Conservation (phyloP, 2,797 vertebrate species). For the Leucoraja ocellata region DNA sequence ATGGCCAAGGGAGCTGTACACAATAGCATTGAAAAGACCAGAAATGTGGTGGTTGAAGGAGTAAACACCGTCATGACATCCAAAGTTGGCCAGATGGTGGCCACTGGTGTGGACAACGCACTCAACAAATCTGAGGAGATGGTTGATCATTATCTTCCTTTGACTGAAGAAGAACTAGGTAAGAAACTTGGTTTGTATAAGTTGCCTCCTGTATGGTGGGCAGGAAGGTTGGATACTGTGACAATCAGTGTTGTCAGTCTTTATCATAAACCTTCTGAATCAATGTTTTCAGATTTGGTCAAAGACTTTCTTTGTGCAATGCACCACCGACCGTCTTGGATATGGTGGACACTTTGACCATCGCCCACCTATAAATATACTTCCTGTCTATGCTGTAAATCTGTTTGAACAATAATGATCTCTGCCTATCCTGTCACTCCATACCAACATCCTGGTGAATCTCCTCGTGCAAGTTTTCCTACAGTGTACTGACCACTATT, state of each 20-base stretch:
- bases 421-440: too few relatives aligned
- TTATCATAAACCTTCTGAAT: background rate
- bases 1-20: slow-evolving; percentile 57
- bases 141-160: slow-evolving; percentile 79
- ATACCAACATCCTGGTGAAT: too few relatives aligned
- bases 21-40: slow-evolving; percentile 66
- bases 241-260: background rate
- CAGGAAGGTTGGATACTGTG: background rate
- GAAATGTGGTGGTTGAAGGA: slow-evolving; percentile 63
- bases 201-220: background rate
- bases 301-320: too few relatives aligned
- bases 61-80: slow-evolving; percentile 63
- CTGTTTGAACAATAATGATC: too few relatives aligned
- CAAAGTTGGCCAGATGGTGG: slow-evolving; percentile 72
- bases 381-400: too few relatives aligned
- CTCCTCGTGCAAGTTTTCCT: too few relatives aligned
- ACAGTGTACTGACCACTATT: too few relatives aligned
- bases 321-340: too few relatives aligned
- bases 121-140: slow-evolving; percentile 74
- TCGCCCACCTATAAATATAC: too few relatives aligned
- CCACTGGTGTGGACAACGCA: slow-evolving; percentile 70
- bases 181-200: slow-evolving; percentile 47
- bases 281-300: too few relatives aligned
- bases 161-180: slow-evolving; percentile 83
- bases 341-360: too few relatives aligned